Conservation (phyloP, 1,140 invertebrate genomes). For the Drosophila chauvacae region DNA sequence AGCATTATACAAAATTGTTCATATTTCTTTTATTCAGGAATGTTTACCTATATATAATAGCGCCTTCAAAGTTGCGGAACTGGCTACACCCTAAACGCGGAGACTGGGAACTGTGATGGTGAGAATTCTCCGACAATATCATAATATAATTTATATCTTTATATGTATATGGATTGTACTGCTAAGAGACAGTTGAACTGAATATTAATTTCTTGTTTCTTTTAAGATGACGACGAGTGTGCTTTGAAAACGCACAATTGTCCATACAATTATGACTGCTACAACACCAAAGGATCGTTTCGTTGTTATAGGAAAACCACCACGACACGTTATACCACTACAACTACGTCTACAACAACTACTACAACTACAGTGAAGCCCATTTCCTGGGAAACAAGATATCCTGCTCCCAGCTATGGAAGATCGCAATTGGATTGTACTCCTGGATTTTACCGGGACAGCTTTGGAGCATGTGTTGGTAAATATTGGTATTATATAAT, state of each 20-base stretch:
- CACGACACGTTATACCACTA: constrained; percentile 14
- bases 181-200: not conserved
- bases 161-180: not conserved
- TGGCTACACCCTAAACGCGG: constrained; percentile 96
- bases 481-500: constrained; percentile 23
- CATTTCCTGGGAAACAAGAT: not conserved
- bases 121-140: constrained; percentile 24
- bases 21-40: constrained; percentile 16
- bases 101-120: constrained; percentile 95
- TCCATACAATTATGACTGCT: constrained; percentile 91
- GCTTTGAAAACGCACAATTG: constrained; percentile 92
- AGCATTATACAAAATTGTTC: not conserved
- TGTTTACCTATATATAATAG: constrained; percentile 22
- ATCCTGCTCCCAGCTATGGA: constrained; percentile 4
- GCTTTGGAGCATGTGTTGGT: constrained; percentile 77
- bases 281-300: constrained; percentile 88
- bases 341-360: constrained; percentile 48
- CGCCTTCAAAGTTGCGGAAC: constrained; percentile 95
- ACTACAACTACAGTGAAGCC: constrained; percentile 48
- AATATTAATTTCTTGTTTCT: not conserved
- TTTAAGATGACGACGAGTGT: constrained; percentile 96
- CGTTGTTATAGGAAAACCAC: constrained; percentile 68
- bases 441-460: constrained; percentile 72
- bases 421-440: constrained; percentile 43
- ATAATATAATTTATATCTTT: not conserved